phyloP scores from a whole-genome alignment of 37 sponge, comb jelly and placozoan species.

The Ephydatia muelleri region DNA sequence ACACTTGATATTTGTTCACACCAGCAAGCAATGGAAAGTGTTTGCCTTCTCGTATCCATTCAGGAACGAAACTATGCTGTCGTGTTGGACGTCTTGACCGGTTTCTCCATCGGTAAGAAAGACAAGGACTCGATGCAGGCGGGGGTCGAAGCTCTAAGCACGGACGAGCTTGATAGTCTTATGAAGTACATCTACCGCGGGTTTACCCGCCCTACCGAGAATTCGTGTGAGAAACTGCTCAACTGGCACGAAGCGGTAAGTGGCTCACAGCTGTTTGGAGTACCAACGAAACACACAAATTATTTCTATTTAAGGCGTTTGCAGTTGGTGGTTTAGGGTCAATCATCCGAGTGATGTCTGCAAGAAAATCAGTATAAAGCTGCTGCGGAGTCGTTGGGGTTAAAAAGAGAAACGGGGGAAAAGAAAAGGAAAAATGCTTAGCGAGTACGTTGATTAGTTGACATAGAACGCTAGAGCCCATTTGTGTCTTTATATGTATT shows the following conservation, averaged over 20 bases:
- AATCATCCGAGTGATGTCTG: constrained; percentile 93
- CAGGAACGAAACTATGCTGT: constrained; percentile 84
- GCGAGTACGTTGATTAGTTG: not conserved
- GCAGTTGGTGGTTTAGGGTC: constrained; percentile 84
- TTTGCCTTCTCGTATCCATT: not conserved
- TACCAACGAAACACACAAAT: not conserved
- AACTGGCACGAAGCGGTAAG: constrained; percentile 94
- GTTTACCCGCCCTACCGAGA: constrained; percentile 94
- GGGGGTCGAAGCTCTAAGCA: constrained; percentile 66
- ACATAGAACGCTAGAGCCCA: not conserved
- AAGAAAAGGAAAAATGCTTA: not conserved
- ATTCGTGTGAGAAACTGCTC: constrained; percentile 90
- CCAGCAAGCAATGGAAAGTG: not conserved
- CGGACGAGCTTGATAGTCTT: constrained; percentile 82
- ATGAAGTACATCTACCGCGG: constrained; percentile 99
- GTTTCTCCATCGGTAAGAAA: constrained; percentile 82
- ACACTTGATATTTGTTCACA: not conserved
- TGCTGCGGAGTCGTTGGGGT: not conserved
- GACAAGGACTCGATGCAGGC: constrained; percentile 43
- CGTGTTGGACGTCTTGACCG: constrained; percentile 89
- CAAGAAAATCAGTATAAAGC: constrained; percentile 87
- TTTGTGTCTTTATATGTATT: constrained; percentile 1
- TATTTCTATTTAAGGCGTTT: constrained; percentile 55
- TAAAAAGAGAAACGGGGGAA: not conserved
- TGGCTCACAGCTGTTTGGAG: not conserved